Conservation (phyloP, 2,113 vertebrate species). For the Nothocercus nigrocapillus region DNA sequence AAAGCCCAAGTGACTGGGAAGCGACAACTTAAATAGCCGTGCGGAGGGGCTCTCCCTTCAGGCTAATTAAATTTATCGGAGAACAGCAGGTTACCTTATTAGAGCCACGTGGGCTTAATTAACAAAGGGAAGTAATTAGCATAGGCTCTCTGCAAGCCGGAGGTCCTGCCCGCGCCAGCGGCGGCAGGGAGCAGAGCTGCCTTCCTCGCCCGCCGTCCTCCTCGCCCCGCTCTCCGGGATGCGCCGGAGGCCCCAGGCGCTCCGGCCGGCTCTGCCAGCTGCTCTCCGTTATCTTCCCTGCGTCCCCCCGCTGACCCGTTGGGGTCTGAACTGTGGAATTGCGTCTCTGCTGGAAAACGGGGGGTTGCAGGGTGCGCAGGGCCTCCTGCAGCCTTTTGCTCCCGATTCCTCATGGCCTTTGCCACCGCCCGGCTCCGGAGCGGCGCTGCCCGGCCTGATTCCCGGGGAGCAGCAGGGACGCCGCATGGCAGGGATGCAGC, state of each 20-base stretch:
- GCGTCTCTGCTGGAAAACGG: background rate
- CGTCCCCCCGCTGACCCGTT: background rate
- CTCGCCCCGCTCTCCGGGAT: background rate
- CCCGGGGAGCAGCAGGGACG: no score
- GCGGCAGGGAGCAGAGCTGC: background rate
- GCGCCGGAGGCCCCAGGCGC: no score
- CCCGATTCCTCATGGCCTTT: background rate
- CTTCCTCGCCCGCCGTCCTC: background rate
- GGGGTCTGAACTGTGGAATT: background rate
- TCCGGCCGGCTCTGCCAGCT: background rate
- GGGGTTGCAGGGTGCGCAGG: no score
- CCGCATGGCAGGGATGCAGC: no score
- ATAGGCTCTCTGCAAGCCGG: constrained; percentile 33
- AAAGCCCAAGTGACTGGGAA: constrained; percentile 63
- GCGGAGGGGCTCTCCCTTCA: constrained; percentile 79
- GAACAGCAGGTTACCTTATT: constrained; percentile 85
- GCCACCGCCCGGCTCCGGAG: background rate
- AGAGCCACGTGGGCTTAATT: constrained; percentile 79
- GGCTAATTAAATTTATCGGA: constrained; percentile 83
- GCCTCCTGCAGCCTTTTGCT: background rate
- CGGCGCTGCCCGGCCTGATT: no score
- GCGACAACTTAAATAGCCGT: constrained; percentile 82
- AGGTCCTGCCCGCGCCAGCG: constrained; percentile 46
- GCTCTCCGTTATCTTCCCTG: background rate
- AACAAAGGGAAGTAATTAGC: constrained; percentile 81